These are phyloP conservation scores for Cyanistes caeruleus DNA, from an alignment of 2,113 vertebrate species.

Conservation along the genomic window DNA sequence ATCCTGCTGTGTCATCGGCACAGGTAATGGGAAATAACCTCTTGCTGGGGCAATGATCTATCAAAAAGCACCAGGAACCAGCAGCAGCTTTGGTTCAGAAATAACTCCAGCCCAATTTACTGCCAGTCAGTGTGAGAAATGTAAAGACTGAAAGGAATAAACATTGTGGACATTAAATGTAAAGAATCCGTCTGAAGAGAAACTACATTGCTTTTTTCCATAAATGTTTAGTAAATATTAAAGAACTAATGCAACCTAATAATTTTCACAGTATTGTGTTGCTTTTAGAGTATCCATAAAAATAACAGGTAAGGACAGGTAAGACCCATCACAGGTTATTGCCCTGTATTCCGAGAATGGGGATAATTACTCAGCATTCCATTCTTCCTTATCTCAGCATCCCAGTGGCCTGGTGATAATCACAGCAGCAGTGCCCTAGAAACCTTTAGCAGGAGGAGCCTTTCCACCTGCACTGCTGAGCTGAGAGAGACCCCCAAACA, in stretches of 20 bases:
- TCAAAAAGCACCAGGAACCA: not conserved
- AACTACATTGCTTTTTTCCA: not conserved
- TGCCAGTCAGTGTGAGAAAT: not conserved
- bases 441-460: not conserved
- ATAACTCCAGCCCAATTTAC: not conserved
- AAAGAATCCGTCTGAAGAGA: not conserved
- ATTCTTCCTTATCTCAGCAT: not conserved
- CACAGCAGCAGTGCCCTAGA: not conserved
- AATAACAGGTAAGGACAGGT: fast-evolving
- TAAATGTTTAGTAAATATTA: not conserved
- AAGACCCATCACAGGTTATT: not conserved
- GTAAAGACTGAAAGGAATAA: not conserved
- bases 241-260: not conserved
- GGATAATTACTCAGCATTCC: not conserved
- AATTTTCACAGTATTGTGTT: not conserved
- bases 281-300: not conserved
- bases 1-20: not conserved
- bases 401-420: not conserved
- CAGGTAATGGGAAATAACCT: not conserved
- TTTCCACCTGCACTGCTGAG: not conserved
- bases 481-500: not conserved
- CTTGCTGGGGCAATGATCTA: not conserved
- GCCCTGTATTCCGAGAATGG: not conserved
- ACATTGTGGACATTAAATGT: not conserved
- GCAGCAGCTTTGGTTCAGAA: not conserved